phyloP scores from a whole-genome alignment of 2,797 vertebrate genomes.

The Sarcophilus harrisii region DNA sequence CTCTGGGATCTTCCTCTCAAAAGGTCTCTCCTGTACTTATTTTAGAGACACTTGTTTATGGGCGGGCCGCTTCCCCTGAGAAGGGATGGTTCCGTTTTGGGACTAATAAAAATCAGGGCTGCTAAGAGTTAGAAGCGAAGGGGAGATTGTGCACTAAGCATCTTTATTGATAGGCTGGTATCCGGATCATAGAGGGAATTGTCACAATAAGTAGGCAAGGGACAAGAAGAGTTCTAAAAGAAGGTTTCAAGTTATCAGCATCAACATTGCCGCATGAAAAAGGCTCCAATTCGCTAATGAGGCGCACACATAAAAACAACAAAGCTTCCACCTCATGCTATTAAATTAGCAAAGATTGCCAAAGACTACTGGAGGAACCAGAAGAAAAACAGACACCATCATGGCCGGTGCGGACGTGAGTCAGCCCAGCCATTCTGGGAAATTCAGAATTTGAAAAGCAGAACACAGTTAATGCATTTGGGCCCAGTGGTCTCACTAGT shows the following conservation, averaged over 20 bases:
- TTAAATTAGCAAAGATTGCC: neutral
- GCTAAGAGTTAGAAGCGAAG: neutral
- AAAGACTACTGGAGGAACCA: neutral
- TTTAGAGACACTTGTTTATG: neutral
- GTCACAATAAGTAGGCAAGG: neutral
- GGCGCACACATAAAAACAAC: neutral
- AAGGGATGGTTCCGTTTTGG: neutral
- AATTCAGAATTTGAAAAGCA: neutral
- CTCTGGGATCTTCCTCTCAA: neutral
- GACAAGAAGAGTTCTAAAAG: neutral
- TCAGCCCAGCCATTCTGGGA: neutral
- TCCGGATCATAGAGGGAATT: neutral
- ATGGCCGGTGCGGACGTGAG: neutral
- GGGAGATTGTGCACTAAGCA: neutral
- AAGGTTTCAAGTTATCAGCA: neutral
- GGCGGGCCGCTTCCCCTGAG: neutral
- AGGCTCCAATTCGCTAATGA: neutral
- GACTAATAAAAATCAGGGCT: neutral
- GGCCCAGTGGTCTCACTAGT: neutral
- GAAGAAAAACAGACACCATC: neutral
- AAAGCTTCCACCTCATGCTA: neutral
- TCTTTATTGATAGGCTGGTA: neutral
- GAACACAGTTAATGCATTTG: neutral
- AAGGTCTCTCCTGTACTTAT: neutral
- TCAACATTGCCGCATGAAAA: neutral